Evolutionary conservation across 2,888 invertebrate species (phyloP), one percentile per base, ranked within the genome.

Genomic region (Melanotus villosus): DNA sequence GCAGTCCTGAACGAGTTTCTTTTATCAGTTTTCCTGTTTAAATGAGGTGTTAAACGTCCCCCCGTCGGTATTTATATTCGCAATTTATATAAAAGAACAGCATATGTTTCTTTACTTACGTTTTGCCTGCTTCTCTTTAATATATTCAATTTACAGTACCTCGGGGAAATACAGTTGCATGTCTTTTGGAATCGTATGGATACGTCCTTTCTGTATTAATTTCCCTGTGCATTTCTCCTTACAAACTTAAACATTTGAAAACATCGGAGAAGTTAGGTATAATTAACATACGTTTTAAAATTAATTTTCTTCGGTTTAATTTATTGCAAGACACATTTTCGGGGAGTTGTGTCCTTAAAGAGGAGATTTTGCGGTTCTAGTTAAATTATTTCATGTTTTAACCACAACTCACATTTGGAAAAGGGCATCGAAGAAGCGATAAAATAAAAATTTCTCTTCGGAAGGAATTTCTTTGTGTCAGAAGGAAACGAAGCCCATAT

Each of bases 151-250:
- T 52, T 52, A 52, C 32, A 26, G 52, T 18, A 16, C 52, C 34
- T 14, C 32, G 30, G 52, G 52, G 52, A 52, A 52, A 52, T 52
- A 52, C 32, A 6, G 12, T 32, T 52, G 52, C 52, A 52, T 32
- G 52, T 32, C 32, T 9, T 16, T 14, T 19, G 52, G 32, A 5
- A 16, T 50, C 14, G 26, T 26, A 1, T 32, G 26, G 26, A 34
- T 50, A 26, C 30, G 50, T 50, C n/a, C 9, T 6, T 26, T 30
- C 30, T 10, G 26, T 26, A 14, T 2, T 3, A 50, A 23, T 26
- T 26, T 16, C 50, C n/a, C 1, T 7, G 50, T 16, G 50, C 18
- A 18, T n/a, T 23, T 23, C 47, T 52, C 52, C 18, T 10, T 30
- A 18, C 18, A 32, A 14, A 47, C 23, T 14, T 18, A 18, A 30